Percentiles rank a stretch among this genome's conserved stretches.
phyloP scores from a whole-genome alignment of 2,888 invertebrate species.

The Ceriagrion tenellum region DNA sequence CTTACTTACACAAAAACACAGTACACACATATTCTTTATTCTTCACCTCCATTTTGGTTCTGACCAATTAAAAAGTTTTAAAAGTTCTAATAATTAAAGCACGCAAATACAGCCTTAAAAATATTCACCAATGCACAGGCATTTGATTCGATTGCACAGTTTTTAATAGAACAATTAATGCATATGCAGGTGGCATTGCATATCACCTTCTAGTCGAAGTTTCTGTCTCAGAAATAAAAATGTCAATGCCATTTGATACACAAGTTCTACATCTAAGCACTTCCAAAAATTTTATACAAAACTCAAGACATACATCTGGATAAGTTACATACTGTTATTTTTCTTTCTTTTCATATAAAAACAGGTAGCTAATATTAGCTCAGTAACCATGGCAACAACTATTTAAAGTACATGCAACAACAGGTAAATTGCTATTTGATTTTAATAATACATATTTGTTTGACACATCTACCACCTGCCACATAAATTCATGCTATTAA shows the following conservation, averaged over 20 bases:
- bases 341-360: constrained; percentile 63
- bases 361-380: constrained; percentile 65
- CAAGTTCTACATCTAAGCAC: constrained; percentile 57
- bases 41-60: constrained; percentile 40
- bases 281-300: constrained; percentile 63
- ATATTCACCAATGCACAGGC: constrained; percentile 66
- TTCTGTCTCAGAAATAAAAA: constrained; percentile 57
- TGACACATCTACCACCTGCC: constrained; percentile 57
- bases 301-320: constrained; percentile 62
- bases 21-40: constrained; percentile 45
- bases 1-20: constrained; percentile 61
- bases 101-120: constrained; percentile 67
- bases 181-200: constrained; percentile 60
- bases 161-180: constrained; percentile 52
- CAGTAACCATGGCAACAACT: constrained; percentile 67
- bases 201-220: constrained; percentile 34
- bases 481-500: constrained; percentile 58
- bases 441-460: constrained; percentile 61
- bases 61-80: constrained; percentile 57
- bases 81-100: constrained; percentile 63
- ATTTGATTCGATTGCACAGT: constrained; percentile 59
- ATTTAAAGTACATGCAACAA: constrained; percentile 65
- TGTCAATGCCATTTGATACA: constrained; percentile 53
- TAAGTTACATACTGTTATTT: constrained; percentile 56
- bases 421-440: constrained; percentile 64